These are phyloP conservation scores for Uropetala carovei DNA, from an alignment of 2,888 invertebrate species.

Conservation along the genomic window DNA sequence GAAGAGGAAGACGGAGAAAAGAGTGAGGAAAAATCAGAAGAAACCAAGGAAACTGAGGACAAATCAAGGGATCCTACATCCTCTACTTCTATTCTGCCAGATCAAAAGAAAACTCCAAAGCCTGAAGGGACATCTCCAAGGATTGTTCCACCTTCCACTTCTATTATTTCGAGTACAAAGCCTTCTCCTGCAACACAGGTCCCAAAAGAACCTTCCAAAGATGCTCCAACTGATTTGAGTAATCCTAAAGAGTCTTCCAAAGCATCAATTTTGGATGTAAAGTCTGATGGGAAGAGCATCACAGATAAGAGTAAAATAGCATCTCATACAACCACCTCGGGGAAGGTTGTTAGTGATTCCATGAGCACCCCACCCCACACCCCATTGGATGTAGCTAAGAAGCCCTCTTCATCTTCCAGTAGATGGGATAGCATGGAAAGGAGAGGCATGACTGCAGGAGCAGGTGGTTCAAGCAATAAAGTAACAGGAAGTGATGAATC, in stretches of 20 bases:
- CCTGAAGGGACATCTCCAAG: background rate
- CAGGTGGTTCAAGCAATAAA: background rate
- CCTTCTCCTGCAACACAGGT: background rate
- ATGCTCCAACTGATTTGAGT: background rate
- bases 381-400: constrained; percentile 21
- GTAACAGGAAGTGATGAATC: no score
- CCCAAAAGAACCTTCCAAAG: constrained; percentile 4
- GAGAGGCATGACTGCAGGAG: background rate
- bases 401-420: background rate
- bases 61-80: background rate
- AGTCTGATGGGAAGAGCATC: background rate
- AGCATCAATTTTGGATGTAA: background rate
- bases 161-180: background rate
- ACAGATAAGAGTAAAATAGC: constrained; percentile 32
- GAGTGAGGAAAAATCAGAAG: background rate
- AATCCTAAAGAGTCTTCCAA: constrained; percentile 34
- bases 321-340: background rate
- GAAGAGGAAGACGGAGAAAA: constrained; percentile 72
- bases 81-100: background rate
- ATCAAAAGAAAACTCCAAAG: background rate
- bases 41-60: constrained; percentile 1
- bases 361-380: background rate
- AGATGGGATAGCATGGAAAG: constrained; percentile 50
- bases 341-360: constrained; percentile 41
- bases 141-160: background rate